These are phyloP conservation scores for Pyrgilauda ruficollis DNA, from an alignment of 2,113 vertebrate genomes.

Conservation along the genomic window DNA sequence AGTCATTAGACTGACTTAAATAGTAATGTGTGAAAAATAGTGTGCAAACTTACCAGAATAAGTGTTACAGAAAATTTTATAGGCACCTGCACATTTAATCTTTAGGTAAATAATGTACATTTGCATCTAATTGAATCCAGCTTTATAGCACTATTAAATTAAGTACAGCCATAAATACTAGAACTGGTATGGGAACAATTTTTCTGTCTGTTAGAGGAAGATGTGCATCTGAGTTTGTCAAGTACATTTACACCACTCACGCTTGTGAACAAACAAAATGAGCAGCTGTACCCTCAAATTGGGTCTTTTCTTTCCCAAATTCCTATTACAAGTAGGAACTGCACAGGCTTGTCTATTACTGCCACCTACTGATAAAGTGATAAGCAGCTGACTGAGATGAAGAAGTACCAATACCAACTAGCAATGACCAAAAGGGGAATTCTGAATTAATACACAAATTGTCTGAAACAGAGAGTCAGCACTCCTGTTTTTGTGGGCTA, in stretches of 20 bases:
- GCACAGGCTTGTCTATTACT: conserved; percentile 18
- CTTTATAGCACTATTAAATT: neutral
- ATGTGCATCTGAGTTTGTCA: neutral
- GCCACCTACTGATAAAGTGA: conserved; percentile 54
- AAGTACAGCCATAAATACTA: neutral
- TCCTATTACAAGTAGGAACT: neutral
- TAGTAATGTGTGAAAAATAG: neutral
- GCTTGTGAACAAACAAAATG: neutral
- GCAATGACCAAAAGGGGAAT: neutral
- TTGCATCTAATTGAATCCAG: neutral
- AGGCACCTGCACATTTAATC: neutral
- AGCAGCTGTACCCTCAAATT: neutral
- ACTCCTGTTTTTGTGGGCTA: neutral
- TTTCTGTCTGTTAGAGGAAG: neutral
- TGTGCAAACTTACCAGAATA: neutral
- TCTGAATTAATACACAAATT: neutral
- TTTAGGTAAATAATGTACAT: neutral
- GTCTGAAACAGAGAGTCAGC: neutral
- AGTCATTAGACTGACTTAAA: neutral
- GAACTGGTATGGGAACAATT: neutral
- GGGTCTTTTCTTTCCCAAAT: neutral
- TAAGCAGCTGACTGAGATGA: neutral
- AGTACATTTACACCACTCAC: neutral
- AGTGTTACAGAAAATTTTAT: neutral
- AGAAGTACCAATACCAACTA: neutral